These are phyloP conservation scores for Stenchaetothrips biformis DNA, from an alignment of 2,888 invertebrate genomes.

Conservation along the genomic window DNA sequence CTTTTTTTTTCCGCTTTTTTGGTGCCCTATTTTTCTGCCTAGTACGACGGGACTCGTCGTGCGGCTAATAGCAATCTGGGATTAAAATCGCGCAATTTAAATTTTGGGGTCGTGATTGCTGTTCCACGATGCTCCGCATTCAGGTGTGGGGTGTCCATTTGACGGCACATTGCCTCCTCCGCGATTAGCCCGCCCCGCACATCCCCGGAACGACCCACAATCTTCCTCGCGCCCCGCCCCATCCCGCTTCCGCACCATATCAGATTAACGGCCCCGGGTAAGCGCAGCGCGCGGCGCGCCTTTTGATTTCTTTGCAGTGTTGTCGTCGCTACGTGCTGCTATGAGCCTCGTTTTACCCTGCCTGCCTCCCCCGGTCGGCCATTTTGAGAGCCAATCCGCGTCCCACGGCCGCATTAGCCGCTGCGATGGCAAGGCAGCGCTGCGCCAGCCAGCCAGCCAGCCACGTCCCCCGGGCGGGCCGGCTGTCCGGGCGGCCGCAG, in stretches of 20 bases:
- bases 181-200: background rate
- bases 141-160: background rate
- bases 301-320: background rate
- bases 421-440: too few species aligned
- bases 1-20: too few species aligned
- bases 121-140: background rate
- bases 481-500: background rate
- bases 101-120: background rate
- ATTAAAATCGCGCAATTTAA: conserved; percentile 21
- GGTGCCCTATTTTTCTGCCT: too few species aligned
- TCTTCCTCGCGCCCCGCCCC: background rate
- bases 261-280: background rate
- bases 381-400: too few species aligned
- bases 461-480: background rate
- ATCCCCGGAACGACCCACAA: background rate
- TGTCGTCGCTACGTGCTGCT: too few species aligned
- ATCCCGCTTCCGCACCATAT: background rate
- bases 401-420: too few species aligned
- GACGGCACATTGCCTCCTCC: background rate
- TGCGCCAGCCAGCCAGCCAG: background rate
- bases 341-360: too few species aligned
- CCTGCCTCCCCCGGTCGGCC: too few species aligned
- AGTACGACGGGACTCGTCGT: background rate
- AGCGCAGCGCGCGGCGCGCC: background rate
- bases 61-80: conserved; percentile 5